Percentiles rank a stretch among this genome's conserved stretches.
These are phyloP conservation scores for Drosophila santomea DNA, from an alignment of 1,140 invertebrate species.

Conservation along the genomic window DNA sequence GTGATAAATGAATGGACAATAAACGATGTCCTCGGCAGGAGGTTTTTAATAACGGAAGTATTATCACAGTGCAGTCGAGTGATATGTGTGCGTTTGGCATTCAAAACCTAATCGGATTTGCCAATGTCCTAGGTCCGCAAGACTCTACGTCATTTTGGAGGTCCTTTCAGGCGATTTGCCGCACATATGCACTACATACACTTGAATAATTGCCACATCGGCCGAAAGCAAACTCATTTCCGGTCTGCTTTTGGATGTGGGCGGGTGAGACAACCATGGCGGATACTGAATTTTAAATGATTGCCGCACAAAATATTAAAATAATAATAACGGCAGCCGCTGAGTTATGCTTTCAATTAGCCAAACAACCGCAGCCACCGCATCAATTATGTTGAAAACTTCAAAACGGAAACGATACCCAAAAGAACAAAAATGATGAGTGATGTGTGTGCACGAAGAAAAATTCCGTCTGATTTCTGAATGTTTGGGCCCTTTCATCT, in stretches of 20 bases:
- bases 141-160: constrained; percentile 24
- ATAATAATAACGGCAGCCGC: constrained; percentile 47
- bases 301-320: constrained; percentile 60
- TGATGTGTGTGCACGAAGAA: constrained; percentile 5
- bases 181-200: neutral
- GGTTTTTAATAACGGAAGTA: constrained; percentile 65
- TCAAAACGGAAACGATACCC: constrained; percentile 57
- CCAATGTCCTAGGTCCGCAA: constrained; percentile 30
- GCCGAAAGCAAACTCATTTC: constrained; percentile 74
- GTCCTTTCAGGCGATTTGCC: constrained; percentile 17
- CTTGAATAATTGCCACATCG: constrained; percentile 56
- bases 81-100: constrained; percentile 44
- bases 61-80: constrained; percentile 60
- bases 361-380: constrained; percentile 67
- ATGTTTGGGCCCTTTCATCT: neutral
- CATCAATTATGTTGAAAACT: constrained; percentile 74
- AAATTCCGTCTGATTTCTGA: neutral
- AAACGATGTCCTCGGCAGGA: constrained; percentile 44
- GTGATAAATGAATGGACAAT: constrained; percentile 68
- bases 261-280: constrained; percentile 18
- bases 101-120: constrained; percentile 54
- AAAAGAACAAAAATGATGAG: constrained; percentile 22
- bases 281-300: constrained; percentile 66
- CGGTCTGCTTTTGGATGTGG: constrained; percentile 44
- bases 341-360: constrained; percentile 73